Evolutionary conservation across 2,797 vertebrate species (phyloP).

Genomic region (Anabacerthia variegaticeps): DNA sequence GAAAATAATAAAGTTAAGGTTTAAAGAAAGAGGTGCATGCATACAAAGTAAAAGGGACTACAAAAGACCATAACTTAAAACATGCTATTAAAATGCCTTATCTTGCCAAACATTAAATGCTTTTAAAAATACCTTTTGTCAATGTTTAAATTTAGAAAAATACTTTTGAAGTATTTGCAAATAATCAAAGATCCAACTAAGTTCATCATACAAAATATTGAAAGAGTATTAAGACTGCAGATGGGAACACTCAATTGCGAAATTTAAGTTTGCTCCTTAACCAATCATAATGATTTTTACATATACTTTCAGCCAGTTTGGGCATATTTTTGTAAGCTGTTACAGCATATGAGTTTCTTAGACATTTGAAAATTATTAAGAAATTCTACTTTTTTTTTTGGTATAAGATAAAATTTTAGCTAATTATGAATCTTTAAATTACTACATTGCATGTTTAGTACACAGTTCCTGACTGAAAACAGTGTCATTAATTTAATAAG

Average conservation of each 20-base stretch:
- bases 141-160: background rate
- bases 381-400: background rate
- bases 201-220: background rate
- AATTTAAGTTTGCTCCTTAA: background rate
- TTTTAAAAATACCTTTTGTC: rapidly evolving
- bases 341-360: background rate
- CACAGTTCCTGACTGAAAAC: background rate
- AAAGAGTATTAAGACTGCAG: background rate
- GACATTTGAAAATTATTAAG: background rate
- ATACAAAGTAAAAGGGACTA: background rate
- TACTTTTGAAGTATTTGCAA: background rate
- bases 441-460: background rate
- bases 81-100: background rate
- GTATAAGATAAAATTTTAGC: background rate
- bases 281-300: background rate
- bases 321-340: background rate
- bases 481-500: background rate
- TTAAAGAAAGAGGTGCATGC: background rate
- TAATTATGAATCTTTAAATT: background rate
- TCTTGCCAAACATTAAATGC: background rate
- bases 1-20: background rate
- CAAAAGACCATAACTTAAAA: background rate
- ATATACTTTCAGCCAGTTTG: background rate
- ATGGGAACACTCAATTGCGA: background rate
- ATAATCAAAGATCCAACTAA: background rate